phyloP scores from a whole-genome alignment of 2,113 vertebrate species.

The Cavia aperea region DNA sequence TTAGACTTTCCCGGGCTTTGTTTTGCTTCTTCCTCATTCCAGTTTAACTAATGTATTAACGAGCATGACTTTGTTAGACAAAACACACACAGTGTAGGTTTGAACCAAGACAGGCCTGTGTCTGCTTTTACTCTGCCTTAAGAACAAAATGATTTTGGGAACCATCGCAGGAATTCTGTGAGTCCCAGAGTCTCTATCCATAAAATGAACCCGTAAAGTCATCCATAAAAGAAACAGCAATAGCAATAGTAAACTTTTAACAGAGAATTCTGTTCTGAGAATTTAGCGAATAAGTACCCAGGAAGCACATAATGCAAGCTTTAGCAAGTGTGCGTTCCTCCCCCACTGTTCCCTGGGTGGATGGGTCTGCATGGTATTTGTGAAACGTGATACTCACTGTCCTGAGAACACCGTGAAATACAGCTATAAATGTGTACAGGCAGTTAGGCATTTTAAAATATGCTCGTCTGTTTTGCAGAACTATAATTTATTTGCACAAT shows the following conservation, averaged over 20 bases:
- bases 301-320: slow-evolving; percentile 15
- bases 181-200: not conserved
- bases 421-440: slow-evolving; percentile 38
- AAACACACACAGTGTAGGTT: not conserved
- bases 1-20: slow-evolving; percentile 46
- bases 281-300: not conserved
- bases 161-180: not conserved
- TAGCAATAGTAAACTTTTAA: not conserved
- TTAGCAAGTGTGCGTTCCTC: not conserved
- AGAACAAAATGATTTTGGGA: not conserved
- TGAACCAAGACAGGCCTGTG: not conserved
- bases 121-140: not conserved
- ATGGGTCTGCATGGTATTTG: not conserved
- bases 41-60: slow-evolving; percentile 1
- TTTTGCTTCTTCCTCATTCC: slow-evolving; percentile 37
- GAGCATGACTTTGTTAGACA: not conserved
- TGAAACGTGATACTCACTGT: not conserved
- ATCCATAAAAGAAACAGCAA: not conserved
- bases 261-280: not conserved
- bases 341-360: not conserved
- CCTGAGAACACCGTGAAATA: slow-evolving; percentile 1
- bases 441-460: slow-evolving; percentile 33
- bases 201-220: not conserved
- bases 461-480: slow-evolving; percentile 49
- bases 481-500: slow-evolving; percentile 41